A percentile compares a stretch with the other conserved stretches of the same genome.
phyloP scores from a whole-genome alignment of 2,797 vertebrate species.

The Melopsittacus undulatus region DNA sequence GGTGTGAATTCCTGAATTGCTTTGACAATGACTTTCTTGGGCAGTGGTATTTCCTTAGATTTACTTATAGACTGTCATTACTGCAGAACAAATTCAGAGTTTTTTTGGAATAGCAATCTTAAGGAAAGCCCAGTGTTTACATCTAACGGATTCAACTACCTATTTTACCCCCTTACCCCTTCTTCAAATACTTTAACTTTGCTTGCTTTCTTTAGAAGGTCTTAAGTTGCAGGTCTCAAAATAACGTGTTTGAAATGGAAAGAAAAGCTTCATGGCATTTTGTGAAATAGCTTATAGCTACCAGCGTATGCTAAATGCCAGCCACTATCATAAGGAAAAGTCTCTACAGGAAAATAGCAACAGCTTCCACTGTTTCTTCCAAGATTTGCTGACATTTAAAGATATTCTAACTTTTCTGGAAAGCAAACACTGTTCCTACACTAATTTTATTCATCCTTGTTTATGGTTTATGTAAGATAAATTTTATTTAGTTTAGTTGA shows the following conservation, averaged over 20 bases:
- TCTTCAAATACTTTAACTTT: neutral
- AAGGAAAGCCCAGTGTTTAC: neutral
- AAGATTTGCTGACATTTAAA: neutral
- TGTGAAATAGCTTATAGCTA: neutral
- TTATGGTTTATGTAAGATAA: neutral
- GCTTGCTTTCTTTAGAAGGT: neutral
- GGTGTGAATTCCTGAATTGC: slow-evolving; percentile 9
- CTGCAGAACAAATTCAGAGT: neutral
- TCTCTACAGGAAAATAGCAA: neutral
- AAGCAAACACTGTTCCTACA: neutral
- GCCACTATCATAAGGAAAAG: neutral
- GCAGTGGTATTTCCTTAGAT: slow-evolving; percentile 15
- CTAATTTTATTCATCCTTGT: neutral
- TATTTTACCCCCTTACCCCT: neutral
- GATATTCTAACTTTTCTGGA: neutral
- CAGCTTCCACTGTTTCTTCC: neutral
- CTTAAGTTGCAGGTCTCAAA: neutral
- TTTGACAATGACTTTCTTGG: neutral
- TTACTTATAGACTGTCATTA: neutral
- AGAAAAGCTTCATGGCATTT: neutral
- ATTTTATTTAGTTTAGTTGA: neutral
- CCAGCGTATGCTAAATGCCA: slow-evolving; percentile 1
- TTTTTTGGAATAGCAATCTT: neutral
- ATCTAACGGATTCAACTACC: neutral
- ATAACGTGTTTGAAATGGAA: neutral